Percentiles rank a stretch among this genome's conserved stretches.
Evolutionary conservation across 2,113 vertebrate genomes (phyloP).

Genomic region (Chlamydotis undulata): DNA sequence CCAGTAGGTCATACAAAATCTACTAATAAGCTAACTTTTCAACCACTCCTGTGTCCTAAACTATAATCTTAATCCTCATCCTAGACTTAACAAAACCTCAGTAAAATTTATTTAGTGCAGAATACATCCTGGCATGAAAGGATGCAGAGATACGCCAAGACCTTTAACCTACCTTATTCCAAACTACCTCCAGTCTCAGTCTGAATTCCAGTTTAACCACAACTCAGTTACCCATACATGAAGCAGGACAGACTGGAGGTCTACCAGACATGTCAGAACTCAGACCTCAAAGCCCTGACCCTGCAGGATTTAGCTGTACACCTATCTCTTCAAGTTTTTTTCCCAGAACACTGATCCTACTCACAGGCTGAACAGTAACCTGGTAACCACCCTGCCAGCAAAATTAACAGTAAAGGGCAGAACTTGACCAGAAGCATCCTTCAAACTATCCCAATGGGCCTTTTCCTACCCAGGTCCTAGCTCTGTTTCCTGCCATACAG

Average conservation of each 20-base stretch:
- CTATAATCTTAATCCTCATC: neutral
- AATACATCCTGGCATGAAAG: neutral
- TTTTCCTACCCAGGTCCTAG: neutral
- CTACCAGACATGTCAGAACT: neutral
- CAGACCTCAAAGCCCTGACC: neutral
- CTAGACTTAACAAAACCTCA: neutral
- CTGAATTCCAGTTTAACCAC: neutral
- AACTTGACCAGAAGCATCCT: neutral
- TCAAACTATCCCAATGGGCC: neutral
- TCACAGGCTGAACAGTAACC: neutral
- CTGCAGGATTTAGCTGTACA: neutral
- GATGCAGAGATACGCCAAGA: neutral
- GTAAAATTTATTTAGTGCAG: neutral
- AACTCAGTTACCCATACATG: fast-evolving
- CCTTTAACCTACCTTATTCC: neutral
- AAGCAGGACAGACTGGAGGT: neutral
- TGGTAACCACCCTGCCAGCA: neutral
- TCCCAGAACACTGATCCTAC: neutral
- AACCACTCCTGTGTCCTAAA: neutral
- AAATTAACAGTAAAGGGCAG: neutral
- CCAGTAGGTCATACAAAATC: neutral
- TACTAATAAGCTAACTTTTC: neutral
- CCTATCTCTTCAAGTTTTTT: neutral
- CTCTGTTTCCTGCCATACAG: neutral
- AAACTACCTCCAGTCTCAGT: neutral